Evolutionary conservation across 1,140 invertebrate species (phyloP).

Genomic region (Amphibalanus amphitrite): DNA sequence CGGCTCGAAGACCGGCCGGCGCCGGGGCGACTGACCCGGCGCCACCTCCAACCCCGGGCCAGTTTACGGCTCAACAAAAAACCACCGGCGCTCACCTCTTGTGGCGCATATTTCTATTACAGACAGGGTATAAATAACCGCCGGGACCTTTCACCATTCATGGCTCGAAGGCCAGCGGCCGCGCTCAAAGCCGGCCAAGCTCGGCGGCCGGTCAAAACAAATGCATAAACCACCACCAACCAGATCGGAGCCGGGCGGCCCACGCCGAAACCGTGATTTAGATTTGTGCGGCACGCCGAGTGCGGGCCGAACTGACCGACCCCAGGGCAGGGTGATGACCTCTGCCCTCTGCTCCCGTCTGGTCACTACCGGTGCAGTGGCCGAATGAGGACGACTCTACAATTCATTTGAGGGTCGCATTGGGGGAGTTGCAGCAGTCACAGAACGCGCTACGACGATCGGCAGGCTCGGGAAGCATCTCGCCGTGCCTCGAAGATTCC

Average conservation of each 20-base stretch:
- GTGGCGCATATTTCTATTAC: conserved; percentile 1
- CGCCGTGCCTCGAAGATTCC: too few relatives aligned
- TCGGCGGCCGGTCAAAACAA: conserved; percentile 1
- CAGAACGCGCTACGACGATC: too few relatives aligned
- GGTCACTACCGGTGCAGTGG: too few relatives aligned
- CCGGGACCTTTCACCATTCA: conserved; percentile 4
- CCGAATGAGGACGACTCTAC: too few relatives aligned
- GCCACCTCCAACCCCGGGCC: background rate
- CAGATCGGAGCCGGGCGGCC: background rate
- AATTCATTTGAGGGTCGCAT: too few relatives aligned
- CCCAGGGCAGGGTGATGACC: too few relatives aligned
- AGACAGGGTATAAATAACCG: background rate
- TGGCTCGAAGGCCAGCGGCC: background rate
- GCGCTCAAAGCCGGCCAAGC: background rate
- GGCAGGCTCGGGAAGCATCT: too few relatives aligned
- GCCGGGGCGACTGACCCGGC: background rate
- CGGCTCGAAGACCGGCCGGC: background rate
- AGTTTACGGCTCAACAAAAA: background rate
- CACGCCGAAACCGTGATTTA: conserved; percentile 1
- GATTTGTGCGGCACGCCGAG: background rate
- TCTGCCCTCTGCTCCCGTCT: too few relatives aligned
- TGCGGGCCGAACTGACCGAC: background rate
- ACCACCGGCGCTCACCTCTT: background rate
- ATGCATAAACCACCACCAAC: background rate
- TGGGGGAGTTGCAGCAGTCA: too few relatives aligned